A percentile compares a stretch with the other conserved stretches of the same genome.
Conservation (phyloP, 2,797 vertebrate species). For the Pelodytes ibericus region DNA sequence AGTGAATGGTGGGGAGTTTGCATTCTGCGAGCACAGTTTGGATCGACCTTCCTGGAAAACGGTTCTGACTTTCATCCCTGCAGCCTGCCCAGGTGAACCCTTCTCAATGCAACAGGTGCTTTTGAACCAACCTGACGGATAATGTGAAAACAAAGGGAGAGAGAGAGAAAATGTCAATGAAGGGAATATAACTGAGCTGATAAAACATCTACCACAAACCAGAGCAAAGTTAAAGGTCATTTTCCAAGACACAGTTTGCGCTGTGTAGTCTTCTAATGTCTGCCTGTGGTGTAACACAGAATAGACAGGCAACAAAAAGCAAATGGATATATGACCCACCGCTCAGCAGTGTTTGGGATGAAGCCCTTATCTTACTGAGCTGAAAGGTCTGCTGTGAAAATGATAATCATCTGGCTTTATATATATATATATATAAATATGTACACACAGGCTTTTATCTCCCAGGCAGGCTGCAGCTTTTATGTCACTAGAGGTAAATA, state of each 20-base stretch:
- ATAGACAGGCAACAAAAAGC: conserved; percentile 49
- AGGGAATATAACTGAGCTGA: conserved; percentile 38
- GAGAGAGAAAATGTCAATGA: conserved; percentile 48
- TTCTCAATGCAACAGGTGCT: conserved; percentile 13
- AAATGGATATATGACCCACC: conserved; percentile 50
- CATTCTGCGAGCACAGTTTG: neutral
- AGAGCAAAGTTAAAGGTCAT: conserved; percentile 47
- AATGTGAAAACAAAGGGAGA: conserved; percentile 42
- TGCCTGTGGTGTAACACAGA: conserved; percentile 37
- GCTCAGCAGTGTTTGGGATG: conserved; percentile 13
- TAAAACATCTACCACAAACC: conserved; percentile 38
- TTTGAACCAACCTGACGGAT: conserved; percentile 30
- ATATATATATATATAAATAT: conserved; percentile 13
- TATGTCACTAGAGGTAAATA: neutral
- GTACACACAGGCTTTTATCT: conserved; percentile 34
- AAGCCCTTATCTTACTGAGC: conserved; percentile 37
- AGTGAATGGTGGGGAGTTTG: neutral
- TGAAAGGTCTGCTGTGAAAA: conserved; percentile 31
- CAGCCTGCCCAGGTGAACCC: conserved; percentile 14
- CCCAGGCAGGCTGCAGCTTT: neutral
- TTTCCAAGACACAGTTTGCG: conserved; percentile 33
- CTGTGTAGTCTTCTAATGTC: conserved; percentile 44
- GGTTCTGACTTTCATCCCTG: neutral
- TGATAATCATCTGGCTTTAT: conserved; percentile 38
- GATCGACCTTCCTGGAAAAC: neutral